These are phyloP conservation scores for Euphonia xanthogaster DNA, from an alignment of 2,797 vertebrate species.

Conservation along the genomic window DNA sequence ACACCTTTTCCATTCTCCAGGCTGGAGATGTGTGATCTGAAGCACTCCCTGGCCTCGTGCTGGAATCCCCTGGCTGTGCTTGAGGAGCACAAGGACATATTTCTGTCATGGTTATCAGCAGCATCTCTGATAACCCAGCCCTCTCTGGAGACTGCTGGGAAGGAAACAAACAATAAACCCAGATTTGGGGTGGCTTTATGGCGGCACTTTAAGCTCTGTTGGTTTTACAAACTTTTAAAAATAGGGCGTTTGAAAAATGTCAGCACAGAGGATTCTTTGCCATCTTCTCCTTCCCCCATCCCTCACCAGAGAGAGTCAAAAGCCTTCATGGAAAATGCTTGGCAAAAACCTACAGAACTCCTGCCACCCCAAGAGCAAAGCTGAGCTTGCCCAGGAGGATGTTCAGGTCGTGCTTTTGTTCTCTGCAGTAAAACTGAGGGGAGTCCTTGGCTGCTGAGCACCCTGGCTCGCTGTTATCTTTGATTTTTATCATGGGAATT, in stretches of 20 bases:
- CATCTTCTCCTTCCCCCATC: neutral
- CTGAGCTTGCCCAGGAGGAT: neutral
- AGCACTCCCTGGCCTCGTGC: neutral
- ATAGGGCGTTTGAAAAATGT: neutral
- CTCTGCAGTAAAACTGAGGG: neutral
- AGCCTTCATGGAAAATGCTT: neutral
- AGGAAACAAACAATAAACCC: conserved; percentile 68
- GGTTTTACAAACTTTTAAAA: conserved; percentile 67
- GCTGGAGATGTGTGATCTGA: neutral
- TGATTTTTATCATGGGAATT: neutral
- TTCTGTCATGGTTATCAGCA: conserved; percentile 68
- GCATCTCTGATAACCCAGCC: conserved; percentile 52
- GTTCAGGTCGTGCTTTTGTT: neutral
- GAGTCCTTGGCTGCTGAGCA: neutral
- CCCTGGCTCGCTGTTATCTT: neutral
- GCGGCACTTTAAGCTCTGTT: conserved; percentile 38
- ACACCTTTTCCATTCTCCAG: neutral
- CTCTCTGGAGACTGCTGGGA: conserved; percentile 40
- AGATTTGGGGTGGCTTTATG: conserved; percentile 66
- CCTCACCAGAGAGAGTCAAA: neutral
- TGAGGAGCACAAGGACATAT: conserved; percentile 29
- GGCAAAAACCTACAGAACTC: neutral
- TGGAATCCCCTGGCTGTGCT: neutral
- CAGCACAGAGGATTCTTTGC: neutral
- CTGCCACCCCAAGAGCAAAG: neutral